These are phyloP conservation scores for Otis tarda DNA, from an alignment of 2,113 vertebrate species.

Conservation along the genomic window DNA sequence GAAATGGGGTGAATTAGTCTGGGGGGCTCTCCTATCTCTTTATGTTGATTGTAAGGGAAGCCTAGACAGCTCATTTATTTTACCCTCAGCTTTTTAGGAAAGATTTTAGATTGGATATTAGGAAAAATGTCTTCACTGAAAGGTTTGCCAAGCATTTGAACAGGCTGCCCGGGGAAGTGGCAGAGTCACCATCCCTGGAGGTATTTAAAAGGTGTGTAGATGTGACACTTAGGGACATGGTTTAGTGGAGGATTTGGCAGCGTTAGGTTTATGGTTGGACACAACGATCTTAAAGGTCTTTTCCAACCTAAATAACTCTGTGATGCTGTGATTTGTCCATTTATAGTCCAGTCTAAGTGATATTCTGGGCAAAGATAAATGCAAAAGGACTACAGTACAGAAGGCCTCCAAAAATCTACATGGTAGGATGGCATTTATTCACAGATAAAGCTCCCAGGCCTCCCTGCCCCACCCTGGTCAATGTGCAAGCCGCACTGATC, in stretches of 20 bases:
- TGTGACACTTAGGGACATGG: neutral
- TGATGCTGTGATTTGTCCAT: neutral
- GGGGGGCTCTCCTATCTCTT: neutral
- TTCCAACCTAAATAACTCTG: neutral
- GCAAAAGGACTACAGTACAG: neutral
- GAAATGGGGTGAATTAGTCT: neutral
- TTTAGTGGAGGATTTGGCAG: neutral
- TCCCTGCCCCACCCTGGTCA: neutral
- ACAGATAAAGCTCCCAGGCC: neutral
- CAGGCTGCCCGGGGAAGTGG: neutral
- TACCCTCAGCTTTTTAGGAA: neutral
- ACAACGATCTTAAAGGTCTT: neutral
- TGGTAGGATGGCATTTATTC: neutral
- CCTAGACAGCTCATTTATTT: neutral
- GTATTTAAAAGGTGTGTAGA: neutral
- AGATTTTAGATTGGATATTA: neutral
- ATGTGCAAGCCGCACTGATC: neutral
- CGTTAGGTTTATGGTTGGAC: neutral
- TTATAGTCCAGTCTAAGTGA: neutral
- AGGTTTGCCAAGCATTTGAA: neutral
- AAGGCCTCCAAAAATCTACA: neutral
- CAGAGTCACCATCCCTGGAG: neutral
- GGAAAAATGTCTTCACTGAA: neutral
- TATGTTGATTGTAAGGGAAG: neutral
- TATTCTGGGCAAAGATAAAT: neutral